These are phyloP conservation scores for Acomys russatus DNA, from an alignment of 2,797 vertebrate genomes.

Conservation along the genomic window DNA sequence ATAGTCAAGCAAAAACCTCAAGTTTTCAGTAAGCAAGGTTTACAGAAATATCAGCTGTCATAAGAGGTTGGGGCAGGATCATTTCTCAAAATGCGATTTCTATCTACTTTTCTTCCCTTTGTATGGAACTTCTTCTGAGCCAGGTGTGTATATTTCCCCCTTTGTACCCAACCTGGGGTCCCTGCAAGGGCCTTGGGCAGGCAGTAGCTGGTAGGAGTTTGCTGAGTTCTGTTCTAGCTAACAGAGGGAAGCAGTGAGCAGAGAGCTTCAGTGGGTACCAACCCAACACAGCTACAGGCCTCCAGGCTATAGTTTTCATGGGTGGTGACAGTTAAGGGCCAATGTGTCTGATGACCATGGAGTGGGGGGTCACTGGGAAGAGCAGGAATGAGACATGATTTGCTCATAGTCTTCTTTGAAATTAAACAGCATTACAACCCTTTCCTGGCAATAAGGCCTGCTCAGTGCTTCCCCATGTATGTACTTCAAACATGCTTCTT, in stretches of 20 bases:
- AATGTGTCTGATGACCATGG: not conserved
- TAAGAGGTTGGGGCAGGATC: not conserved
- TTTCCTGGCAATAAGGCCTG: not conserved
- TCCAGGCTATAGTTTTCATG: not conserved
- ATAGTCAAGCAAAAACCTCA: constrained; percentile 14
- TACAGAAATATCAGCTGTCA: not conserved
- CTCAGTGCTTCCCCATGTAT: not conserved
- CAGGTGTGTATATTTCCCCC: not conserved
- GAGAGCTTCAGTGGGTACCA: not conserved
- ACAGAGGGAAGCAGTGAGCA: not conserved
- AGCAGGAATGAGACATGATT: not conserved
- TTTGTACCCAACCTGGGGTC: not conserved
- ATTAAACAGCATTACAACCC: not conserved
- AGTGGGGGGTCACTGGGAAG: not conserved
- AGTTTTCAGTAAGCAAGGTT: not conserved
- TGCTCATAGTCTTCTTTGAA: not conserved
- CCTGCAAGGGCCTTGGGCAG: not conserved
- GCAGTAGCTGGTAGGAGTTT: not conserved
- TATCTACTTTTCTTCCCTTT: not conserved
- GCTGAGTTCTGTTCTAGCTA: not conserved
- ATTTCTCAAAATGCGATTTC: constrained; percentile 23
- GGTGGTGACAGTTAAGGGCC: not conserved
- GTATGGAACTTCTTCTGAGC: not conserved
- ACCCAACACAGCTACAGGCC: fast-evolving
- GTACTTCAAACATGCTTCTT: not conserved